Percentiles rank a stretch among this genome's conserved stretches.
phyloP scores from a whole-genome alignment of 2,888 invertebrate genomes.

The Folsomia candida region DNA sequence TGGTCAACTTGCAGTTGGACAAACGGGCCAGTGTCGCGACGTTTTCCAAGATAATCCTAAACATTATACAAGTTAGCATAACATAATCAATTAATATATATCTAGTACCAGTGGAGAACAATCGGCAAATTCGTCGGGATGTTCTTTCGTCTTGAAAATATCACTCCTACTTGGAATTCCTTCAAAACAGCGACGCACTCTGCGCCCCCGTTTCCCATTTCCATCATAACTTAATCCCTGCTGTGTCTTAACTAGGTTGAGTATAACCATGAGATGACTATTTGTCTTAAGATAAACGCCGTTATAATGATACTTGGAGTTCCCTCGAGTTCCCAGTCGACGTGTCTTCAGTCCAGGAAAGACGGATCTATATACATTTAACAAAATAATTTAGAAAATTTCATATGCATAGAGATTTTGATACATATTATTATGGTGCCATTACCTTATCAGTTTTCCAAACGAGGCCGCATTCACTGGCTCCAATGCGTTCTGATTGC shows the following conservation, averaged over 20 bases:
- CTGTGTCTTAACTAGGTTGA: slow-evolving; percentile 28
- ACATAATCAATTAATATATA: background rate
- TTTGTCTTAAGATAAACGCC: slow-evolving; percentile 10
- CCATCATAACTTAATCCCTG: slow-evolving; percentile 32
- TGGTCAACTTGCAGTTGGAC: slow-evolving; percentile 11
- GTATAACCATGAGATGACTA: slow-evolving; percentile 21
- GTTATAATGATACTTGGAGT: slow-evolving; percentile 17
- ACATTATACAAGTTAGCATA: background rate
- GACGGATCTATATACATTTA: background rate
- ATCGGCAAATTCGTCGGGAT: background rate
- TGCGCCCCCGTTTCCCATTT: slow-evolving; percentile 25
- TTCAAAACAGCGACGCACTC: slow-evolving; percentile 15
- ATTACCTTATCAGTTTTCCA: slow-evolving; percentile 11
- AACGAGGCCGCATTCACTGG: slow-evolving; percentile 14
- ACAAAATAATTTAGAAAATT: background rate
- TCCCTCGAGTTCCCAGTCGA: slow-evolving; percentile 12
- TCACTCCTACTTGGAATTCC: slow-evolving; percentile 22
- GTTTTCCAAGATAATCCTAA: slow-evolving; percentile 28
- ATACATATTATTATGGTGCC: background rate
- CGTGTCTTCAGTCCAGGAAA: slow-evolving; percentile 15
- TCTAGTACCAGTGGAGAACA: background rate
- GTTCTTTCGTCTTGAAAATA: background rate
- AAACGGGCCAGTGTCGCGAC: background rate
- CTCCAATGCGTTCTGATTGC: slow-evolving; percentile 20
- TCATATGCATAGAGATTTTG: background rate